Conservation (phyloP, 2,113 vertebrate genomes). For the Bagarius yarrelli region DNA sequence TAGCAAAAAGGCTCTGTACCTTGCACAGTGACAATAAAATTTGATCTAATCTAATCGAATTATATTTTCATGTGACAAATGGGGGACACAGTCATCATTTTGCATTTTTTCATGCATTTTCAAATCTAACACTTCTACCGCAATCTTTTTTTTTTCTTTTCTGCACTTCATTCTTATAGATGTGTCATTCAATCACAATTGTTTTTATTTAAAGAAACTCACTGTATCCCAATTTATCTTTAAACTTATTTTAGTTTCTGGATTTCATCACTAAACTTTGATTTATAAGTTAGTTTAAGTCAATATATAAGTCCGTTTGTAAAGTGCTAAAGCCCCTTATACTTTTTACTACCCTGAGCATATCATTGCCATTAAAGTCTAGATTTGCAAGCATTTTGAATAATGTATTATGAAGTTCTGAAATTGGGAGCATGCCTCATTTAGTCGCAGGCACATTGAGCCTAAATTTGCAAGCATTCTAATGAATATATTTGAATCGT, state of each 20-base stretch:
- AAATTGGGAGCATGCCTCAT: not conserved
- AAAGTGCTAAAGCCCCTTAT: not conserved
- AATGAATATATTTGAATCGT: not conserved
- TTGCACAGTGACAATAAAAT: too few species aligned
- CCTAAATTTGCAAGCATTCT: not conserved
- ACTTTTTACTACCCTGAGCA: not conserved
- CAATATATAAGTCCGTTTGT: not conserved
- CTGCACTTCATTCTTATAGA: not conserved
- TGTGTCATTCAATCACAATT: not conserved
- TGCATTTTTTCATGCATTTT: not conserved
- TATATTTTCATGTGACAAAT: not conserved
- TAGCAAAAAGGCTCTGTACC: too few species aligned
- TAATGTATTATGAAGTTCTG: not conserved
- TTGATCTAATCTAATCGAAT: too few species aligned
- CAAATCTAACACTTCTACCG: too few species aligned
- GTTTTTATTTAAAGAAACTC: not conserved
- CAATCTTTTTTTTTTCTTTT: too few species aligned
- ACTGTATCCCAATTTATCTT: not conserved
- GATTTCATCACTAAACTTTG: not conserved
- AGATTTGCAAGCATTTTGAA: not conserved
- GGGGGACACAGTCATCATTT: not conserved
- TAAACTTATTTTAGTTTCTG: not conserved
- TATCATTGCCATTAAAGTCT: too few species aligned
- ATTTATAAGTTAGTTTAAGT: not conserved
- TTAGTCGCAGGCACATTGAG: not conserved